A percentile compares a stretch with the other conserved stretches of the same genome.
Evolutionary conservation across 2,113 vertebrate genomes (phyloP).

Genomic region (Mobula hypostoma): DNA sequence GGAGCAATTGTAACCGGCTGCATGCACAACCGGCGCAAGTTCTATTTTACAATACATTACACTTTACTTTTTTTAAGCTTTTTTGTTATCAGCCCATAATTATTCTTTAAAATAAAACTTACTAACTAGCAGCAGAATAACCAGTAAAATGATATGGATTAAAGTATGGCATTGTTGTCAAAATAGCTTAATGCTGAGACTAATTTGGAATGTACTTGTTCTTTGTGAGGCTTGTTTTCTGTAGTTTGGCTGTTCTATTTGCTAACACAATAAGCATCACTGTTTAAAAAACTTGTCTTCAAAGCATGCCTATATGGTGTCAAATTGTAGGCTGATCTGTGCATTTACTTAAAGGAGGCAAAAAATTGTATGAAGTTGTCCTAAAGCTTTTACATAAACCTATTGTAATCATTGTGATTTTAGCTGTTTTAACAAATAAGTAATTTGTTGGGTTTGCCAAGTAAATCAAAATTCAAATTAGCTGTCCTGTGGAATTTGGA

Average conservation of each 20-base stretch:
- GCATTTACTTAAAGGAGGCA: neutral
- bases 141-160: neutral
- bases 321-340: neutral
- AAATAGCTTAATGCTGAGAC: neutral
- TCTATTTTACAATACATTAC: neutral
- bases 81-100: neutral
- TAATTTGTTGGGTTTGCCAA: too few relatives aligned
- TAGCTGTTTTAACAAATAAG: neutral
- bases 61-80: neutral
- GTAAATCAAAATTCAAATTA: neutral
- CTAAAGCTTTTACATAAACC: neutral
- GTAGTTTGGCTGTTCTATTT: neutral
- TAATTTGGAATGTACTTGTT: neutral
- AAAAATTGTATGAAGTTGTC: neutral
- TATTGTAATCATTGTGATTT: slow-evolving; percentile 13
- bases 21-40: too few relatives aligned
- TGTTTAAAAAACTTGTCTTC: neutral
- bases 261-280: neutral
- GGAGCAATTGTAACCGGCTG: too few relatives aligned
- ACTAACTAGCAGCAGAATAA: neutral
- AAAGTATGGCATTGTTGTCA: neutral
- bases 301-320: neutral
- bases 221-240: neutral
- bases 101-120: neutral
- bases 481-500: slow-evolving; percentile 2